phyloP scores from a whole-genome alignment of 2,113 vertebrate genomes.

The Pogonocichla stellata region DNA sequence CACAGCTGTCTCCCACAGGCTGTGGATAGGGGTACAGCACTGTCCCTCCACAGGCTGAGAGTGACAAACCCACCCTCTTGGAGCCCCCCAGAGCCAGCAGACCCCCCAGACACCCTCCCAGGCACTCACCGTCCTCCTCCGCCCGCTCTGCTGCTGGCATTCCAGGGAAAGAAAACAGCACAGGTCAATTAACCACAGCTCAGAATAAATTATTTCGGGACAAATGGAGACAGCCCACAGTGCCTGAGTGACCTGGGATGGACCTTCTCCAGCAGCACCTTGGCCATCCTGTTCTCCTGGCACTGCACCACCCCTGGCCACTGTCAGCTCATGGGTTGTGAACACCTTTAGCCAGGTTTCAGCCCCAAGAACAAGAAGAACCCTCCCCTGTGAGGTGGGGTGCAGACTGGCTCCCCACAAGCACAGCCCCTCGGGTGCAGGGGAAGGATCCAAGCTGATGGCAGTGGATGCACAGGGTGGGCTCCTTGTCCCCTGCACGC shows the following conservation, averaged over 20 bases:
- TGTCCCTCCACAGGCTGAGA: neutral
- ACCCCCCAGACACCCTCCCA: neutral
- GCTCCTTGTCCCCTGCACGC: fast-evolving
- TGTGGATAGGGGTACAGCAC: neutral
- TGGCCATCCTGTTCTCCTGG: neutral
- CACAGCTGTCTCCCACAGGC: neutral
- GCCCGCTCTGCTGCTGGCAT: conserved; percentile 15
- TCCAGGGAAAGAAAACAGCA: conserved; percentile 42
- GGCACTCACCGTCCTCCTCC: conserved; percentile 39
- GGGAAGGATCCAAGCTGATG: neutral
- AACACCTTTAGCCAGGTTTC: neutral
- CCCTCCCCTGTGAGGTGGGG: neutral
- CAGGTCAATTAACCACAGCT: neutral
- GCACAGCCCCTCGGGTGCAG: neutral
- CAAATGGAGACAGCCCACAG: fast-evolving
- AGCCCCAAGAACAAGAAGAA: neutral
- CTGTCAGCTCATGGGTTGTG: neutral
- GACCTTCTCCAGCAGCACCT: neutral
- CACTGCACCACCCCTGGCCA: neutral
- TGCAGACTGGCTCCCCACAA: neutral
- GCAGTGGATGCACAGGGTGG: neutral
- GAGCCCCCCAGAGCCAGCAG: neutral
- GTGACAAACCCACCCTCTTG: fast-evolving
- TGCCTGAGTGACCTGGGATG: neutral
- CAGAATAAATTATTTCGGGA: neutral